phyloP scores from a whole-genome alignment of 2,888 invertebrate genomes.

The Hirtodrosophila trivittata region DNA sequence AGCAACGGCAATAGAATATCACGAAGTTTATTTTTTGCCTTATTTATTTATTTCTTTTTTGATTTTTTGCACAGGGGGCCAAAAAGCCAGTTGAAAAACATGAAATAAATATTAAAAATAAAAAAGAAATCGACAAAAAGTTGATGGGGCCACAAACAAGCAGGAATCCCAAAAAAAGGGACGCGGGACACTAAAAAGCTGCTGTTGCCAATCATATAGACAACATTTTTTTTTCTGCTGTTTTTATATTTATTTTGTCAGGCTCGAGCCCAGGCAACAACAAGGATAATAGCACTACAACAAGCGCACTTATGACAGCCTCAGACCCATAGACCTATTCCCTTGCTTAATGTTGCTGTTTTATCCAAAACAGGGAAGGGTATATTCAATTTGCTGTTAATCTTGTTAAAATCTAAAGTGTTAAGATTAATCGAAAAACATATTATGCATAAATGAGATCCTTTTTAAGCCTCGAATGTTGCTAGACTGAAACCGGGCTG shows the following conservation, averaged over 20 bases:
- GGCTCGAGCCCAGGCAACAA: conserved; percentile 44
- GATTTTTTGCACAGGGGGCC: conserved; percentile 20
- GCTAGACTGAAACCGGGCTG: no score
- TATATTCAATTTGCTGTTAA: background rate
- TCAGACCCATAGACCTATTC: conserved; percentile 12
- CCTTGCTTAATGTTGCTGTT: conserved; percentile 22
- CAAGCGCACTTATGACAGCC: conserved; percentile 52
- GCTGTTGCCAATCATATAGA: conserved; percentile 77
- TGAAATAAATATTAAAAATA: conserved; percentile 68
- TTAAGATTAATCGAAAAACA: no score
- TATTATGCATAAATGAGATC: no score
- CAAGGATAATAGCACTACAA: conserved; percentile 60
- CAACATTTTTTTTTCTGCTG: conserved; percentile 29
- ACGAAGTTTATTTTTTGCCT: conserved; percentile 47
- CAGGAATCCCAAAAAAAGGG: conserved; percentile 49
- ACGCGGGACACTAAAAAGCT: conserved; percentile 68
- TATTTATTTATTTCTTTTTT: background rate
- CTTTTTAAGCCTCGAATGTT: no score
- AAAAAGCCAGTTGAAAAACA: conserved; percentile 60
- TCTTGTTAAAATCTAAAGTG: conserved; percentile 9
- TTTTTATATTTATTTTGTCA: conserved; percentile 31
- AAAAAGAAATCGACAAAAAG: conserved; percentile 50
- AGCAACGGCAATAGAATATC: conserved; percentile 55
- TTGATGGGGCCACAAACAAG: conserved; percentile 57
- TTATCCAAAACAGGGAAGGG: conserved; percentile 19